These are phyloP conservation scores for Rapana venosa DNA, from an alignment of 2,888 invertebrate genomes.

Conservation along the genomic window DNA sequence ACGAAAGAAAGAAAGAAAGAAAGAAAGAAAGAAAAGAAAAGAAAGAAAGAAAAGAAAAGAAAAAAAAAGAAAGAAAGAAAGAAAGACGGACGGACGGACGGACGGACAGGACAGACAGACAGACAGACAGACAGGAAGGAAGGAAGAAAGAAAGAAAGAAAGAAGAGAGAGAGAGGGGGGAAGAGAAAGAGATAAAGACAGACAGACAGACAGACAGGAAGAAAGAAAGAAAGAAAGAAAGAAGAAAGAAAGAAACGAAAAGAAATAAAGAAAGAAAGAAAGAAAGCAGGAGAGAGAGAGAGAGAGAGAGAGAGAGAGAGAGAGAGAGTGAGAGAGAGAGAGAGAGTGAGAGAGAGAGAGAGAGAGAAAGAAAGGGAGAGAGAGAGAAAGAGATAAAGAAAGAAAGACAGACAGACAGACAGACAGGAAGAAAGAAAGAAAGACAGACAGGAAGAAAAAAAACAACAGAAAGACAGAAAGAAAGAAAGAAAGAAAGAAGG, in stretches of 20 bases:
- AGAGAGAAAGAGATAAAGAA: not conserved
- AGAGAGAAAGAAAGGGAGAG: not conserved
- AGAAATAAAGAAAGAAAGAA: too few species aligned
- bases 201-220: not conserved
- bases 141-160: too few species aligned
- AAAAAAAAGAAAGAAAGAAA: not conserved
- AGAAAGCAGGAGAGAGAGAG: not conserved
- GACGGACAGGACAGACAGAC: too few species aligned
- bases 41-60: not conserved
- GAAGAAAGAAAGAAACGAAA: too few species aligned
- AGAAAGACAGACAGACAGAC: too few species aligned
- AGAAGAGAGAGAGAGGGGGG: too few species aligned
- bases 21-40: not conserved
- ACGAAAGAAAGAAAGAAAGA: conserved; percentile 19
- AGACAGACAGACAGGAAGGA: too few species aligned
- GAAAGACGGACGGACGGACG: too few species aligned
- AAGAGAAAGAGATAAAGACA: too few species aligned
- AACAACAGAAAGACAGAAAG: not conserved
- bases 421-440: too few species aligned
- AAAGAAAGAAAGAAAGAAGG: not conserved
- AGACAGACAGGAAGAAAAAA: not conserved
- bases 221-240: too few species aligned
- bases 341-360: not conserved
- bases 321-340: conserved; percentile 1
- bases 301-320: not conserved